These are phyloP conservation scores for Pasiphila rectangulata DNA, from an alignment of 2,888 invertebrate genomes.

Conservation along the genomic window DNA sequence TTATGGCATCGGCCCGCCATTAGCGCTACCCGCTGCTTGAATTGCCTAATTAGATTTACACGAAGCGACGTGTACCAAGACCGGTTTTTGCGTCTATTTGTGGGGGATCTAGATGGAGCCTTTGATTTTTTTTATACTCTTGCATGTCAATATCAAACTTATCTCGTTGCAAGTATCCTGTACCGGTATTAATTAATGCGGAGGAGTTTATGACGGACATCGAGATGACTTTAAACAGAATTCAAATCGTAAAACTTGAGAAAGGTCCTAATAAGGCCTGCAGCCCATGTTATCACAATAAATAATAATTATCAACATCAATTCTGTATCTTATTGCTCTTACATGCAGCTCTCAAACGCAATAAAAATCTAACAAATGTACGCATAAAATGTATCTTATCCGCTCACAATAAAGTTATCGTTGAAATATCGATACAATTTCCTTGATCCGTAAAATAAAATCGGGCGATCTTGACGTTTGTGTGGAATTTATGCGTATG, in stretches of 20 bases:
- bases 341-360: conserved; percentile 43
- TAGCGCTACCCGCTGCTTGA: conserved; percentile 64
- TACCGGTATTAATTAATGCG: conserved; percentile 14
- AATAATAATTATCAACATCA: conserved; percentile 48
- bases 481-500: conserved; percentile 71
- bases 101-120: conserved; percentile 45
- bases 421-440: conserved; percentile 78
- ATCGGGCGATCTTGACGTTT: conserved; percentile 68
- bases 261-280: conserved; percentile 28
- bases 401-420: conserved; percentile 70
- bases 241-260: conserved; percentile 31
- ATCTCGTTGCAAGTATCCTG: conserved; percentile 9
- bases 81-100: conserved; percentile 54
- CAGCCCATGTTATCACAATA: conserved; percentile 35
- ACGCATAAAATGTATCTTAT: conserved; percentile 69
- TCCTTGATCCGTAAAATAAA: conserved; percentile 78
- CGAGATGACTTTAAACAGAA: conserved; percentile 12
- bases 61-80: conserved; percentile 43
- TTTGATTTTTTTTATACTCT: conserved; percentile 31
- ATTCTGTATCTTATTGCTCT: conserved; percentile 36
- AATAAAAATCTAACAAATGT: conserved; percentile 63
- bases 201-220: conserved; percentile 22
- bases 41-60: conserved; percentile 79
- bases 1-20: conserved; percentile 70
- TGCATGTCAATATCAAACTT: conserved; percentile 23